Conservation (phyloP, 2,888 invertebrate genomes). For the Himalopsyche kuldschensis region DNA sequence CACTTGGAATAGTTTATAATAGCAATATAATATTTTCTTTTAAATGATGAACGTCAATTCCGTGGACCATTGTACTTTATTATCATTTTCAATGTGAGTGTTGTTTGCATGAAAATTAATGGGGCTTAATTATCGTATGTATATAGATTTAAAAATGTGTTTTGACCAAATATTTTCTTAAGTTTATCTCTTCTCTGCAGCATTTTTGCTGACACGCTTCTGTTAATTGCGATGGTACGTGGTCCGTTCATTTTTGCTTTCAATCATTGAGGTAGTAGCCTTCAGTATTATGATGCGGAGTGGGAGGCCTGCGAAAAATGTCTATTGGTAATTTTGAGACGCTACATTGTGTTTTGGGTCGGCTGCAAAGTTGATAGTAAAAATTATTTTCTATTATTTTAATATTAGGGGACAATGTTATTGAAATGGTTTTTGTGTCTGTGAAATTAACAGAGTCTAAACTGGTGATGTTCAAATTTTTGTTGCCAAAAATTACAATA, state of each 20-base stretch:
- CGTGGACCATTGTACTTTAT: neutral
- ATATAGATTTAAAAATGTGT: neutral
- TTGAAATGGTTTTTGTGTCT: neutral
- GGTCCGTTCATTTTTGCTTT: neutral
- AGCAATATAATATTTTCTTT: neutral
- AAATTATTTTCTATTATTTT: neutral
- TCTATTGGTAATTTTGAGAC: neutral
- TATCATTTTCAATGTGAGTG: neutral
- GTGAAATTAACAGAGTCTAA: neutral
- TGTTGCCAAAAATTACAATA: neutral
- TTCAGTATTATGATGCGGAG: neutral
- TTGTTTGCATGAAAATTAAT: neutral
- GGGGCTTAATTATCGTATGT: neutral
- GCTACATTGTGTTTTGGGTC: neutral
- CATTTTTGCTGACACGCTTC: neutral
- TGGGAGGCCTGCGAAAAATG: neutral
- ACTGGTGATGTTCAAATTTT: neutral
- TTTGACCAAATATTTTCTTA: slow-evolving; percentile 1
- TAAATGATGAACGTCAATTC: neutral
- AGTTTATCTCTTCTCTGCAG: neutral
- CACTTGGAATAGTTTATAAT: neutral
- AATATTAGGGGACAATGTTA: neutral
- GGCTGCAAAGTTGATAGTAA: neutral
- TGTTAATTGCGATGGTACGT: neutral
- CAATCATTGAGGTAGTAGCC: neutral